phyloP scores from a whole-genome alignment of 2,113 vertebrate genomes.

The Vicugna pacos region DNA sequence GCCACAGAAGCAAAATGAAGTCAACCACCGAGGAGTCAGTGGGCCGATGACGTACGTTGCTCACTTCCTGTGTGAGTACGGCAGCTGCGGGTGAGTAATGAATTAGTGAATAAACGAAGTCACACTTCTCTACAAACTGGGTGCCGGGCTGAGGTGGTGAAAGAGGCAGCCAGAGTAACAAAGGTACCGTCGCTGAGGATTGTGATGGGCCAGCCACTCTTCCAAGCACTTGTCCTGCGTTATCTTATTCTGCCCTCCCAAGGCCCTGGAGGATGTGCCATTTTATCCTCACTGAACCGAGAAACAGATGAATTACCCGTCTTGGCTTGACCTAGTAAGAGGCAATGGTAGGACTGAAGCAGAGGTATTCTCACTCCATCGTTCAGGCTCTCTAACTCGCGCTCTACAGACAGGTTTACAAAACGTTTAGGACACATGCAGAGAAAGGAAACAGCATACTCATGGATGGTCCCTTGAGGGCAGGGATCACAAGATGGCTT shows the following conservation, averaged over 20 bases:
- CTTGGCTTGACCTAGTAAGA: neutral
- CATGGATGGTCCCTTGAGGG: neutral
- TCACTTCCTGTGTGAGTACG: neutral
- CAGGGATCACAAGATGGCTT: neutral
- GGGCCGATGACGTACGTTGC: rapidly evolving
- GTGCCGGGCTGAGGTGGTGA: neutral
- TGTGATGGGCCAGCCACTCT: neutral
- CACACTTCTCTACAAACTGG: neutral
- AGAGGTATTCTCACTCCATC: neutral
- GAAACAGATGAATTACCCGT: neutral
- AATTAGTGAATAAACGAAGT: neutral
- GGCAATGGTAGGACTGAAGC: neutral
- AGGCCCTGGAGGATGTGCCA: neutral
- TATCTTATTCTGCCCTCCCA: neutral
- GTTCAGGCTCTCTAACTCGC: neutral
- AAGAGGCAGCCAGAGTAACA: neutral
- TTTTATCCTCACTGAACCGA: neutral
- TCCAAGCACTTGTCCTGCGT: neutral
- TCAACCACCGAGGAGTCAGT: neutral
- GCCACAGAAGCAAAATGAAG: neutral
- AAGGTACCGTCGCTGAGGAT: neutral
- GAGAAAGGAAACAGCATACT: neutral
- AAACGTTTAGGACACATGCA: neutral
- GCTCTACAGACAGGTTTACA: neutral
- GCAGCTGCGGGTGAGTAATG: rapidly evolving